Base-by-base conservation (phyloP, 2,888 invertebrate species). In the Synergus gifuensis region DNA sequence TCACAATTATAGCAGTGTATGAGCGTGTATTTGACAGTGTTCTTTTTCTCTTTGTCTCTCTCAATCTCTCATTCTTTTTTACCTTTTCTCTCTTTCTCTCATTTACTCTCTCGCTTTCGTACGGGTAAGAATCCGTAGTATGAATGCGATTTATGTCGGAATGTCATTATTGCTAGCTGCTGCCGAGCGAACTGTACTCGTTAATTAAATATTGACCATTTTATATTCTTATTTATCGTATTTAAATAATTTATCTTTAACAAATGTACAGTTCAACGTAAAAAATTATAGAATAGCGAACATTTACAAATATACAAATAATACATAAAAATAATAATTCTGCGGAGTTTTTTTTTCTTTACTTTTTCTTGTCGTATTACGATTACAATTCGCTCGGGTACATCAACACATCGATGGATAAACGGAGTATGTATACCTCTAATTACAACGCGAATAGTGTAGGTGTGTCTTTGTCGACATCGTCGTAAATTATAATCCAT, bases 21-120 rank as follows among this genome's bases (percentile, higher is more conserved):
- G 91, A 91, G 91, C 91, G 89, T 91, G 91, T 91, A 91, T 91
- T 91, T 91, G 91, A 91, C 91, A 91, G 90, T 91, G 90, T 90
- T 90, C 88, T 85, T 86, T 87, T 85, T 79, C 73, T 83, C 54
- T 81, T 60, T 76, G 22, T 85, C 85, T 87, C 84, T 85, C 83
- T 86, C 64, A 46, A 42, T 63, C 66, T 80, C 44, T 87, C 85
- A 76, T 60, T 82, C 42, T 77, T 16, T 49, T 22, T 83, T 84
- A 85, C 82, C 85, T 83, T 86, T 54, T 63, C 22, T 69, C 58
- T 22, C 60, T 73, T 49, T 81, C 46, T 63, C 16, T 83, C 79
- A 60, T 76, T 76, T 60, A 42, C 42, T 79, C 76, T 78, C 58
- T 77, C 28, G 77, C 49, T 83, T 63, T 81, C 87, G 86, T 88